Percentiles rank a stretch among this genome's conserved stretches.
Evolutionary conservation across 2,113 vertebrate species (phyloP).

Genomic region (Pterocles orientalis): DNA sequence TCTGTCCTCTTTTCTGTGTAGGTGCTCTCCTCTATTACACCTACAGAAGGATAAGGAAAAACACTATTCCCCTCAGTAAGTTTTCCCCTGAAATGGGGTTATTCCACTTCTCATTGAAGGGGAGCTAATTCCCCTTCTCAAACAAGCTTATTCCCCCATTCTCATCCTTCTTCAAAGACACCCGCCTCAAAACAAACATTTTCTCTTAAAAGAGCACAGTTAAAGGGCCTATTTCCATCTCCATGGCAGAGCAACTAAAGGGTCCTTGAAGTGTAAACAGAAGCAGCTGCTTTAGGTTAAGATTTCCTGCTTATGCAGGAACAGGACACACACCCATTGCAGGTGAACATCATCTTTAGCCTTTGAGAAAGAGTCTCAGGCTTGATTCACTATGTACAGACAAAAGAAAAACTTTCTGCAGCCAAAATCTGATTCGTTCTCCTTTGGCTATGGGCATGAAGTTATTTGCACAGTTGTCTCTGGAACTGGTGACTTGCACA

Average conservation of each 20-base stretch:
- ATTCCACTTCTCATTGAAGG: neutral
- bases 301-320: neutral
- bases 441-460: neutral
- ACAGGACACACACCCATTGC: neutral
- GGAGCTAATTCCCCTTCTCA: neutral
- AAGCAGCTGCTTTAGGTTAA: neutral
- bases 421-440: accelerated
- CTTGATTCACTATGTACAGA: neutral
- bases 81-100: neutral
- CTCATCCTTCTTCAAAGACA: neutral
- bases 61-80: neutral
- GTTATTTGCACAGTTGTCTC: neutral
- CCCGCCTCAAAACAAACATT: neutral
- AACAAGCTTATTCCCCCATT: neutral
- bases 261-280: neutral
- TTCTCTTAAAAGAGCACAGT: neutral
- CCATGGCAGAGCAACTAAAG: neutral
- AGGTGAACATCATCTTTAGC: neutral
- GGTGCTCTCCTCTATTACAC: neutral
- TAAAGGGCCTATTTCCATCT: neutral
- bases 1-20: neutral
- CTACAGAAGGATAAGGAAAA: neutral
- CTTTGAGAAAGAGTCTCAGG: neutral
- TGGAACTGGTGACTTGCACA: neutral
- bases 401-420: neutral